A percentile compares a stretch with the other conserved stretches of the same genome.
phyloP scores from a whole-genome alignment of 2,113 vertebrate species.

The Arothron firmamentum region DNA sequence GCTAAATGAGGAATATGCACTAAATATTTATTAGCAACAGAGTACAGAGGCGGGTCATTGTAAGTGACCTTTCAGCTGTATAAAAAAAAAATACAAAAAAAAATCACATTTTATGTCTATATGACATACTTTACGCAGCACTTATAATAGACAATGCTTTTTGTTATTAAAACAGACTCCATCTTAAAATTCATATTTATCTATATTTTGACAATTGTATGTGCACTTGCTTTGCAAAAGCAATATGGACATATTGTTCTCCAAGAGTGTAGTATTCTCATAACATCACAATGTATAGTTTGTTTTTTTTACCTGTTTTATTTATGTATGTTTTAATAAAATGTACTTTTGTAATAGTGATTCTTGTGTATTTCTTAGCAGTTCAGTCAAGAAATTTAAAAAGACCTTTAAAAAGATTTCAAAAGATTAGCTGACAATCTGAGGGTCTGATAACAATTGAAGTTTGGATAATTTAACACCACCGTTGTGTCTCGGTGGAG shows the following conservation, averaged over 20 bases:
- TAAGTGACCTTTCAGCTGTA: constrained; percentile 68
- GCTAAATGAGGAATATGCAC: constrained; percentile 76
- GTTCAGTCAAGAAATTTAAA: not conserved
- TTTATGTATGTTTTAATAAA: constrained; percentile 80
- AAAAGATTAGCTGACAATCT: too few species aligned
- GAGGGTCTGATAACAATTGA: too few species aligned
- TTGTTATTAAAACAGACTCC: constrained; percentile 64
- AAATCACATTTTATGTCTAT: constrained; percentile 65
- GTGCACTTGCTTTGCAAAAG: constrained; percentile 71
- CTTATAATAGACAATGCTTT: constrained; percentile 70
- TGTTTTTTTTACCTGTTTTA: constrained; percentile 64
- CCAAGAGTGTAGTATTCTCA: constrained; percentile 65
- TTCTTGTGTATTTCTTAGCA: constrained; percentile 18
- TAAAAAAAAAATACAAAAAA: constrained; percentile 23
- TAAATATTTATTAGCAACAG: constrained; percentile 79
- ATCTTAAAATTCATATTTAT: constrained; percentile 73
- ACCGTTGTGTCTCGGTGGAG: not conserved
- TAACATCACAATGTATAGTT: constrained; percentile 53
- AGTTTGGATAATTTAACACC: not conserved
- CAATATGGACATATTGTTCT: constrained; percentile 67
- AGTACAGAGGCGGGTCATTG: constrained; percentile 65
- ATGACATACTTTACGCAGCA: constrained; percentile 64
- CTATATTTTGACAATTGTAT: constrained; percentile 76
- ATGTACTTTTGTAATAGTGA: constrained; percentile 72
- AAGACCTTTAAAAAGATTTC: too few species aligned